Evolutionary conservation across 2,113 vertebrate species (phyloP).

Genomic region (Plestiodon gilberti): DNA sequence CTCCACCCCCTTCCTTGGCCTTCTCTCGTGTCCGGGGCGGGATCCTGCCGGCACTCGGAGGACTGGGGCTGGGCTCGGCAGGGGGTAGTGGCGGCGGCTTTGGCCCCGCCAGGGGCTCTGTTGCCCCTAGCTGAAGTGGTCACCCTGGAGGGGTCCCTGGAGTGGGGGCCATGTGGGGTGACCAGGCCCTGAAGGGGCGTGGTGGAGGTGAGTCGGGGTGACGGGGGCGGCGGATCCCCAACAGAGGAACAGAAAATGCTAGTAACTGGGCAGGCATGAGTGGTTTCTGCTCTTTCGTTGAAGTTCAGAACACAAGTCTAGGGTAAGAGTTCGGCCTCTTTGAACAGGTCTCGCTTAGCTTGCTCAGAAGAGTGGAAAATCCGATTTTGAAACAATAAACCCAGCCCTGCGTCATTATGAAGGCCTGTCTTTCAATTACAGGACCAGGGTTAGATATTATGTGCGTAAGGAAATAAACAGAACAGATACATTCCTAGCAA

Average conservation of each 20-base stretch:
- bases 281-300: neutral
- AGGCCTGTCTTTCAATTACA: constrained; percentile 3
- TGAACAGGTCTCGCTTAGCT: constrained; percentile 17
- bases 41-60: no score
- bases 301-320: neutral
- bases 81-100: no score
- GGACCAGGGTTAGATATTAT: constrained; percentile 10
- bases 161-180: no score
- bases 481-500: constrained; percentile 32
- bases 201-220: no score
- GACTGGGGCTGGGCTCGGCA: no score
- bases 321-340: constrained; percentile 20
- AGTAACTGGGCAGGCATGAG: neutral
- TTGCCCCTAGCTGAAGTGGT: no score
- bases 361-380: neutral
- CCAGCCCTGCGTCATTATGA: constrained; percentile 10
- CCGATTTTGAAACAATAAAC: constrained; percentile 10
- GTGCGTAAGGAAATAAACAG: constrained; percentile 35
- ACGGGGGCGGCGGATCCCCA: no score
- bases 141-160: no score
- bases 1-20: no score
- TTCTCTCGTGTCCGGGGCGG: no score
- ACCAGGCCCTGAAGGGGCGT: no score
- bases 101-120: no score
- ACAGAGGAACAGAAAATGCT: neutral